These are phyloP conservation scores for Aromia moschata DNA, from an alignment of 2,888 invertebrate species.

Conservation along the genomic window DNA sequence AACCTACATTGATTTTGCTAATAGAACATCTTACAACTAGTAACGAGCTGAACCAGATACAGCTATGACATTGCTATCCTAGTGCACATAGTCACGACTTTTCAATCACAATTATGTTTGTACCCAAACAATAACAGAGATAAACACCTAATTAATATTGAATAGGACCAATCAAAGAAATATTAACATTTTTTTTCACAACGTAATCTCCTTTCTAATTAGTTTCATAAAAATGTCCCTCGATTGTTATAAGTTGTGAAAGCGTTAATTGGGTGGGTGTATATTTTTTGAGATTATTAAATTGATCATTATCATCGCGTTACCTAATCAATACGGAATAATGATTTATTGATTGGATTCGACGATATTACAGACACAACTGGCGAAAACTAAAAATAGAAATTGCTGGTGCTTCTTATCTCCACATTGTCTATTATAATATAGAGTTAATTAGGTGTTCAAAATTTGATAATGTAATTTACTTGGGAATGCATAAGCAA, in stretches of 20 bases:
- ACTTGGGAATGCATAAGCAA: conserved; percentile 48
- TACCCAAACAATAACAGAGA: not conserved
- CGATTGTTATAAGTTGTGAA: conserved; percentile 10
- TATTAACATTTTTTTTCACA: conserved; percentile 5
- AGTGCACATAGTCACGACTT: not conserved
- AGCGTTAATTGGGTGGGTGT: conserved; percentile 9
- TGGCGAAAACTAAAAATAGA: conserved; percentile 34
- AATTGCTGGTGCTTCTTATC: conserved; percentile 32
- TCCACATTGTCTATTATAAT: conserved; percentile 26
- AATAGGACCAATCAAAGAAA: conserved; percentile 6
- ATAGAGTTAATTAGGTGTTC: conserved; percentile 44
- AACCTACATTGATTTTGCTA: too few relatives aligned
- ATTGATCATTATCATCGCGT: conserved; percentile 15
- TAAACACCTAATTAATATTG: not conserved
- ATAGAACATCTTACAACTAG: too few relatives aligned
- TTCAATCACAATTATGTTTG: not conserved
- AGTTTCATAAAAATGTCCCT: conserved; percentile 4
- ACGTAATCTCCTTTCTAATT: conserved; percentile 14
- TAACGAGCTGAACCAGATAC: too few relatives aligned
- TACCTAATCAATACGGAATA: conserved; percentile 7
- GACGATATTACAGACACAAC: conserved; percentile 1
- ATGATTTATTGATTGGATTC: conserved; percentile 21
- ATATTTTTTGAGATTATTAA: conserved; percentile 12
- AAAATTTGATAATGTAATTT: conserved; percentile 50
- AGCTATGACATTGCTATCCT: too few relatives aligned